These are phyloP conservation scores for Falco novaeseelandiae DNA, from an alignment of 2,797 vertebrate species.

Conservation along the genomic window DNA sequence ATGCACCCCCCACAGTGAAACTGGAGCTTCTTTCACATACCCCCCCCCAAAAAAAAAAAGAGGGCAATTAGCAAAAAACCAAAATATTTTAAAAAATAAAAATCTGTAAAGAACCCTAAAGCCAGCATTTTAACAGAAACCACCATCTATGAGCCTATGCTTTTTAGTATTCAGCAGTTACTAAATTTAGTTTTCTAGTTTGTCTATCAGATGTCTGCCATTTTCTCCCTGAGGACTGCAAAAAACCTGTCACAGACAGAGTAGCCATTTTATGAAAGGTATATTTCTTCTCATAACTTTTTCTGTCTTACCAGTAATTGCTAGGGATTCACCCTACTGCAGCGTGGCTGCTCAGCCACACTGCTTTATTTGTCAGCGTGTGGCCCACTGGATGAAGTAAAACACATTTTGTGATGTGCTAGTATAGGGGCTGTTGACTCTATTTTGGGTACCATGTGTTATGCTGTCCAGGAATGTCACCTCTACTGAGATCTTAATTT, in stretches of 20 bases:
- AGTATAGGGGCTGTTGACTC: neutral
- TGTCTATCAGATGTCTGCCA: neutral
- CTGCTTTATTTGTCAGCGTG: neutral
- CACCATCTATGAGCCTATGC: neutral
- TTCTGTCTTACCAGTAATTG: neutral
- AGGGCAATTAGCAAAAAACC: neutral
- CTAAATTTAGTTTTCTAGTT: neutral
- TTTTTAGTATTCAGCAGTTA: neutral
- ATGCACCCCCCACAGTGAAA: neutral
- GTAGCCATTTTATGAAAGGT: neutral
- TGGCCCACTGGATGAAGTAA: neutral
- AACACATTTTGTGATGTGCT: neutral
- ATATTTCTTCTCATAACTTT: neutral
- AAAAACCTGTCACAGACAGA: neutral
- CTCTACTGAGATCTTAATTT: neutral
- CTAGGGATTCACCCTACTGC: neutral
- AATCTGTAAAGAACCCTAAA: neutral
- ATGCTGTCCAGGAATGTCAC: neutral
- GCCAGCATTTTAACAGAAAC: neutral
- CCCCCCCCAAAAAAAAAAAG: neutral
- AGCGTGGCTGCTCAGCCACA: neutral
- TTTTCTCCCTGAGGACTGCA: neutral
- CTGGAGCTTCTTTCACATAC: neutral
- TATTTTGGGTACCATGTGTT: neutral
- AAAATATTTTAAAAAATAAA: no score